Conservation (phyloP, 2,113 vertebrate genomes). For the Regulus satrapa region DNA sequence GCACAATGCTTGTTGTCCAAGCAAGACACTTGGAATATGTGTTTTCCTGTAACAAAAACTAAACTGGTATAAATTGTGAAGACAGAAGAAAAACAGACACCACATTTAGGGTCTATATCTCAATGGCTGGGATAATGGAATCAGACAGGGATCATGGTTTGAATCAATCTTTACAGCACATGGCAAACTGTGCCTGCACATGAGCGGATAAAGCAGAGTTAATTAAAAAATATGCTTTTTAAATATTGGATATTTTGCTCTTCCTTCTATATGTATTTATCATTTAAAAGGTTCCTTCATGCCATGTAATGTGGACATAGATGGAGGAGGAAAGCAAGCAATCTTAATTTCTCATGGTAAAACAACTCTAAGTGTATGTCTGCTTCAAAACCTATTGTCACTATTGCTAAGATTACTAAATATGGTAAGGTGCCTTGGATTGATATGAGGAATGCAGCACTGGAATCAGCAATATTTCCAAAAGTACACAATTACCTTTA, state of each 20-base stretch:
- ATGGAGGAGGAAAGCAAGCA: not conserved
- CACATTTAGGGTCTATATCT: not conserved
- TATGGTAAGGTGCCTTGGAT: not conserved
- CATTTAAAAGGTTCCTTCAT: not conserved
- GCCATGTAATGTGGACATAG: not conserved
- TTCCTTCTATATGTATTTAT: not conserved
- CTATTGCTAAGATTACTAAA: not conserved
- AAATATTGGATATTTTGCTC: not conserved
- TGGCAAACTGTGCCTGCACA: not conserved
- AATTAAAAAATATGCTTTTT: not conserved
- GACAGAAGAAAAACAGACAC: not conserved
- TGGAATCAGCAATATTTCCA: not conserved
- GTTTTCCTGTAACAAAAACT: not conserved
- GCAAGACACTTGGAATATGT: not conserved
- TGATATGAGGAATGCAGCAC: not conserved
- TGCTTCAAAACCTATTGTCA: not conserved
- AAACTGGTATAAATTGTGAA: not conserved
- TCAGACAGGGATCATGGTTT: not conserved
- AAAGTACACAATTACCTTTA: not conserved
- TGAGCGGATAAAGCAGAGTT: not conserved
- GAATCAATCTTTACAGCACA: not conserved
- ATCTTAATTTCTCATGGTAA: not conserved
- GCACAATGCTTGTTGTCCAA: accelerated
- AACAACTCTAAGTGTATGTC: not conserved
- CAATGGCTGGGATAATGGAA: not conserved